phyloP scores from a whole-genome alignment of 2,888 invertebrate genomes.

The Toxonevra muliebris region DNA sequence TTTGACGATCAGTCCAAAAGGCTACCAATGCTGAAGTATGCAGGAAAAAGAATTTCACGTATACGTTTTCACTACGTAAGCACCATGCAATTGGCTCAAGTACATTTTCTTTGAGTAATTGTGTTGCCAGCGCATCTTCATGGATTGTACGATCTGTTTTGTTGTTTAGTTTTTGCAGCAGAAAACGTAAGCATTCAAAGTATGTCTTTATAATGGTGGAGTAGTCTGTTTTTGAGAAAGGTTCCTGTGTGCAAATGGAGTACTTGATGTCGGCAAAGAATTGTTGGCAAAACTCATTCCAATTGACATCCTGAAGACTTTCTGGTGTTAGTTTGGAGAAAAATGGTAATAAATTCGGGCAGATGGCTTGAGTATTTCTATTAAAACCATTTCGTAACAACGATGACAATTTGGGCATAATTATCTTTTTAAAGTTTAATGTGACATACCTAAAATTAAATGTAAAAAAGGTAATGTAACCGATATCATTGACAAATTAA shows the following conservation, averaged over 20 bases:
- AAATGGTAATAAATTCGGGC: conserved; percentile 79
- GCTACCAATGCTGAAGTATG: conserved; percentile 67
- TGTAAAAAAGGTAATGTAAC: too few species aligned
- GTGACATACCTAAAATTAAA: conserved; percentile 59
- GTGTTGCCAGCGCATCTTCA: conserved; percentile 40
- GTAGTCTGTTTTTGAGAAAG: conserved; percentile 70
- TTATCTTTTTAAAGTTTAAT: conserved; percentile 77
- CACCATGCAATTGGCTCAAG: conserved; percentile 66
- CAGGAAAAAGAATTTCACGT: conserved; percentile 66
- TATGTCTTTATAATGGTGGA: conserved; percentile 74
- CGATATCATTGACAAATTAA: too few species aligned
- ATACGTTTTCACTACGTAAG: conserved; percentile 60
- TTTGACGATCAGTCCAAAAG: conserved; percentile 68
- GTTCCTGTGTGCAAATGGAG: conserved; percentile 70
- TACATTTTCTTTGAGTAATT: conserved; percentile 52
- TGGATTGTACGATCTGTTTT: conserved; percentile 38
- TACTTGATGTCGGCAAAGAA: conserved; percentile 76
- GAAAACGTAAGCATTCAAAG: conserved; percentile 78
- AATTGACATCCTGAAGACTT: conserved; percentile 45
- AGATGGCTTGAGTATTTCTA: conserved; percentile 78
- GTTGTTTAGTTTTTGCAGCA: conserved; percentile 67
- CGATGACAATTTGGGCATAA: conserved; percentile 76
- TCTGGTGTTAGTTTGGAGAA: conserved; percentile 70
- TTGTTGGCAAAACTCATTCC: conserved; percentile 69
- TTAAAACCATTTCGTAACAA: conserved; percentile 77